These are phyloP conservation scores for Caenorhabditis sp. DNA, from an alignment of 2,888 invertebrate species.

Conservation along the genomic window DNA sequence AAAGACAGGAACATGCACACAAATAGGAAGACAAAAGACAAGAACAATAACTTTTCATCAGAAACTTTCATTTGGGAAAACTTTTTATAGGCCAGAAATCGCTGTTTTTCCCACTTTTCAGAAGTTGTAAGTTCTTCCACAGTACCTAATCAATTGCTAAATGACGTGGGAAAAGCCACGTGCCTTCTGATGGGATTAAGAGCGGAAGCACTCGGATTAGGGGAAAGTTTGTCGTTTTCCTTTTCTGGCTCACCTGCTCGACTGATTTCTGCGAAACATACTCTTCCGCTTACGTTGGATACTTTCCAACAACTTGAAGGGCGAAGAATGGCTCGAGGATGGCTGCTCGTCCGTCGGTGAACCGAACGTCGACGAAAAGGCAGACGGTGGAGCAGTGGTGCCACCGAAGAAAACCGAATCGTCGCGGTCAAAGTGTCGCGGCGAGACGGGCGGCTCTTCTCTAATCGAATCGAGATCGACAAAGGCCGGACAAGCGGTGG, in stretches of 20 bases:
- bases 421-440: conserved; percentile 20
- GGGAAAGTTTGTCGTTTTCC: not conserved
- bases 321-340: conserved; percentile 16
- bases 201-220: not conserved
- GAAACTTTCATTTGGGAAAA: too few relatives aligned
- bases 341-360: conserved; percentile 16
- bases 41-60: too few relatives aligned
- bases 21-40: not conserved
- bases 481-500: conserved; percentile 33
- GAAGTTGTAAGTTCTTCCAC: not conserved
- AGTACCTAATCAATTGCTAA: not conserved
- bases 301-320: conserved; percentile 48
- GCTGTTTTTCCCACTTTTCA: not conserved
- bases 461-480: conserved; percentile 55
- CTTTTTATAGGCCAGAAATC: not conserved
- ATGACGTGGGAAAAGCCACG: conserved; percentile 1
- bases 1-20: conserved; percentile 5
- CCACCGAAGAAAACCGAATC: conserved; percentile 35
- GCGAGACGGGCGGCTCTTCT: conserved; percentile 40
- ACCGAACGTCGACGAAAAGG: conserved; percentile 5
- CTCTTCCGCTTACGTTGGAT: conserved; percentile 44
- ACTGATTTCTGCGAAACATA: conserved; percentile 56
- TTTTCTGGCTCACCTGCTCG: conserved; percentile 42
- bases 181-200: conserved; percentile 3
- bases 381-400: conserved; percentile 11